Conservation (phyloP, 1,140 invertebrate genomes). For the Macrobrachium rosenbergii region DNA sequence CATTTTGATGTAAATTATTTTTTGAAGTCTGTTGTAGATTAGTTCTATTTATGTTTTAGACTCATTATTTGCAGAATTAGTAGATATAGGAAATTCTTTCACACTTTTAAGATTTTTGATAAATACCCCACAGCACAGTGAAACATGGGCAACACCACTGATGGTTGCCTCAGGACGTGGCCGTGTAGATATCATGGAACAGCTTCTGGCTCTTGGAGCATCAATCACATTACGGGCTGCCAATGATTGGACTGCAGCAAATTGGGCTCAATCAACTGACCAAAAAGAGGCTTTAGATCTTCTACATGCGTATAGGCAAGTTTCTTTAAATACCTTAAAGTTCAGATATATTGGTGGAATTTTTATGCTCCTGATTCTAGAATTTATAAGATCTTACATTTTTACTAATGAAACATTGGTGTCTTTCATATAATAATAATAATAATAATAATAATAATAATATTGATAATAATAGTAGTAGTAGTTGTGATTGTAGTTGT, state of each 20-base stretch:
- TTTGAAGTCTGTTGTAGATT: too few species aligned
- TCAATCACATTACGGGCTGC: slow-evolving; percentile 78
- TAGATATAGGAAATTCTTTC: neutral
- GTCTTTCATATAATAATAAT: too few species aligned
- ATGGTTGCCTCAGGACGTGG: slow-evolving; percentile 84
- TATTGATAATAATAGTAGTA: too few species aligned
- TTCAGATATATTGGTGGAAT: neutral
- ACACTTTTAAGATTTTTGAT: neutral
- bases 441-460: too few species aligned
- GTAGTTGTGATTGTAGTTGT: too few species aligned
- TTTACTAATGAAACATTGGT: too few species aligned
- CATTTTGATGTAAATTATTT: neutral
- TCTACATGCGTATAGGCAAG: slow-evolving; percentile 72
- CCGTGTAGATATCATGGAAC: slow-evolving; percentile 76
- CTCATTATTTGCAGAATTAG: too few species aligned
- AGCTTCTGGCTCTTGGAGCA: slow-evolving; percentile 80
- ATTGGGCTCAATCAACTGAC: slow-evolving; percentile 79
- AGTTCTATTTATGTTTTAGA: too few species aligned
- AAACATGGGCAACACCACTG: slow-evolving; percentile 79
- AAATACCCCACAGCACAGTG: slow-evolving; percentile 74
- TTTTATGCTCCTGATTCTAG: neutral
- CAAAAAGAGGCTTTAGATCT: slow-evolving; percentile 76
- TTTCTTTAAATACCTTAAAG: neutral
- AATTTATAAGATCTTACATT: neutral
- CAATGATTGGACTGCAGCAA: slow-evolving; percentile 80